Evolutionary conservation across 1,140 invertebrate species (phyloP).

Genomic region (Bemisia tabaci): DNA sequence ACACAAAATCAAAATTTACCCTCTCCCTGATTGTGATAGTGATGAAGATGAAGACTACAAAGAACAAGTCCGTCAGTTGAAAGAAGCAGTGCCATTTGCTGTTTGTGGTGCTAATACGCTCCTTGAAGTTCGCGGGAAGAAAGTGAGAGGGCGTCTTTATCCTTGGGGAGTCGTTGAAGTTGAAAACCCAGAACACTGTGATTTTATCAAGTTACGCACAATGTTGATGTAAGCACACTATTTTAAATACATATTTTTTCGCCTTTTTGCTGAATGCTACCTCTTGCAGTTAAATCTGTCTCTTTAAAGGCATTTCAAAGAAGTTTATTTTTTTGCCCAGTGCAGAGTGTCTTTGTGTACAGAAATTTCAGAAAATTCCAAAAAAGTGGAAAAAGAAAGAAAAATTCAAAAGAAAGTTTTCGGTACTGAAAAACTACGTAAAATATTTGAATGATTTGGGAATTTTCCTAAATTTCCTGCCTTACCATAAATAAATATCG

Average conservation of each 20-base stretch:
- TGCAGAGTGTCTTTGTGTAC: no score
- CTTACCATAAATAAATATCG: no score
- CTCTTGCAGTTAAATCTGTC: conserved; percentile 4
- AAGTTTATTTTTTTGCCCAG: background rate
- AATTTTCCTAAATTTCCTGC: no score
- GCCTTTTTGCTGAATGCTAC: no score
- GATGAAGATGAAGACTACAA: conserved; percentile 92
- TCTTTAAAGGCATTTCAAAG: conserved; percentile 10
- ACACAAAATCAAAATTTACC: conserved; percentile 84
- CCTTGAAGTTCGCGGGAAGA: conserved; percentile 77
- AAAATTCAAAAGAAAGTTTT: no score
- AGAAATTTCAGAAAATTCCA: no score
- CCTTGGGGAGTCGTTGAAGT: conserved; percentile 99
- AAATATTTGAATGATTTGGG: no score
- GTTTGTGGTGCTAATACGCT: conserved; percentile 94
- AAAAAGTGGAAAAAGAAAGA: no score
- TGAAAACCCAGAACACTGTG: conserved; percentile 98
- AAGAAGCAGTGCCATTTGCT: conserved; percentile 91
- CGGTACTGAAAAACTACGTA: no score
- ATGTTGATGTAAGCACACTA: conserved; percentile 77
- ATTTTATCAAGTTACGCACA: conserved; percentile 93
- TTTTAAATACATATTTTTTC: conserved; percentile 1
- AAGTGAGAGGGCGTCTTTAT: conserved; percentile 84
- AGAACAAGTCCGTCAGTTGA: conserved; percentile 76
- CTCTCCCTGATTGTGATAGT: conserved; percentile 88